These are phyloP conservation scores for Pachypsylla venusta DNA, from an alignment of 1,140 invertebrate genomes.

Conservation along the genomic window DNA sequence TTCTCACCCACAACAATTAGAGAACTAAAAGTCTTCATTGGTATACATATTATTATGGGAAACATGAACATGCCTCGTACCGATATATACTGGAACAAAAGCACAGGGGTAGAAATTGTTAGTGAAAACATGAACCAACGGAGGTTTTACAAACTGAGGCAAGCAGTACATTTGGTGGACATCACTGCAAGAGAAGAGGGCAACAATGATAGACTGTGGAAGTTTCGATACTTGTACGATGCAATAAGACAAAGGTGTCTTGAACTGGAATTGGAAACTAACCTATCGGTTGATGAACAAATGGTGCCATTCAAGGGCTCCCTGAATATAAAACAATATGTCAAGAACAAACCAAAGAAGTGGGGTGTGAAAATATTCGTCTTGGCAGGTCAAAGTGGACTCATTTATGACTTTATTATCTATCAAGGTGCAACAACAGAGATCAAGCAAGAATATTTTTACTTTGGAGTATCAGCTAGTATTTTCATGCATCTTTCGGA, in stretches of 20 bases:
- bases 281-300: conserved; percentile 11
- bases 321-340: conserved; percentile 17
- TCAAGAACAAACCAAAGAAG: conserved; percentile 18
- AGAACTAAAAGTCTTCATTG: neutral
- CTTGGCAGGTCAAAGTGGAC: conserved; percentile 28
- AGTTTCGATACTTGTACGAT: conserved; percentile 1
- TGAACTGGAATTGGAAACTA: neutral
- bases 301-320: conserved; percentile 14
- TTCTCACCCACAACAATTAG: neutral
- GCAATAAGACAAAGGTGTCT: neutral
- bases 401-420: conserved; percentile 30
- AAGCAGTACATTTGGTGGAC: neutral
- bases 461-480: conserved; percentile 10
- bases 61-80: conserved; percentile 4
- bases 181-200: neutral
- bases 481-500: conserved; percentile 12
- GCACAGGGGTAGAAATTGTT: neutral
- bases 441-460: conserved; percentile 10
- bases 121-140: neutral
- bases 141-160: neutral
- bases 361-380: conserved; percentile 26
- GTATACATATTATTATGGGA: neutral
- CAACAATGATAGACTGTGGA: neutral
- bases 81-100: conserved; percentile 5
- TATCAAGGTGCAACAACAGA: conserved; percentile 21